Percentiles rank a stretch among this genome's conserved stretches.
Conservation (phyloP, 2,888 invertebrate species). For the Pollenia amentaria region DNA sequence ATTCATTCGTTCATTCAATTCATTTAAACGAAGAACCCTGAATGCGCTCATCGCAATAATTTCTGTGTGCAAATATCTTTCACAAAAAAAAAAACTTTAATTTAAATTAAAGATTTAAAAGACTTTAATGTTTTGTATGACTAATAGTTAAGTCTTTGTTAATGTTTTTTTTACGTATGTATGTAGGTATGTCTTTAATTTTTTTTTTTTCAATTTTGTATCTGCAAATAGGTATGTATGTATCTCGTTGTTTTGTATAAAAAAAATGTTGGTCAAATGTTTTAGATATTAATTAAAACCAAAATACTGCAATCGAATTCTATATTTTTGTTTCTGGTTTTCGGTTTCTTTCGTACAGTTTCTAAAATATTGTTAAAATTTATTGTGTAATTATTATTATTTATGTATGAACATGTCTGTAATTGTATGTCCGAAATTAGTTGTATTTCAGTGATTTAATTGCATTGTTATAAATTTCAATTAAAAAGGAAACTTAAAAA, state of each 20-base stretch:
- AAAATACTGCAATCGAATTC: slow-evolving; percentile 4
- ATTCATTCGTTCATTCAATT: not conserved
- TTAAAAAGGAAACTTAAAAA: no score
- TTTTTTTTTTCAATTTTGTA: slow-evolving; percentile 1
- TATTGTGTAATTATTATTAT: slow-evolving; percentile 12
- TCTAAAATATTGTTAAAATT: not conserved
- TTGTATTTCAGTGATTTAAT: slow-evolving; percentile 25
- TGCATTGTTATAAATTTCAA: no score
- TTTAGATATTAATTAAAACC: not conserved
- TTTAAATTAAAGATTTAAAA: slow-evolving; percentile 6
- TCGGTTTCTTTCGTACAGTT: not conserved
- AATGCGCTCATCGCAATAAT: not conserved
- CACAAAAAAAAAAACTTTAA: not conserved
- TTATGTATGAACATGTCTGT: not conserved
- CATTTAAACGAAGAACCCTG: slow-evolving; percentile 13
- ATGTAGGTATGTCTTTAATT: not conserved
- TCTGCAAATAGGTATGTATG: slow-evolving; percentile 4
- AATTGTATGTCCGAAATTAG: slow-evolving; percentile 3
- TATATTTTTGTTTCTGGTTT: not conserved
- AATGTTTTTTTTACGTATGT: not conserved
- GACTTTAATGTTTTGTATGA: not conserved
- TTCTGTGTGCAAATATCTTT: not conserved
- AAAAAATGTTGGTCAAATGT: no score
- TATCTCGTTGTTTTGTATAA: no score
- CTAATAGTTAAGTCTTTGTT: slow-evolving; percentile 2